Conservation (phyloP, 1,140 invertebrate species). For the Drosophila tsacasi region DNA sequence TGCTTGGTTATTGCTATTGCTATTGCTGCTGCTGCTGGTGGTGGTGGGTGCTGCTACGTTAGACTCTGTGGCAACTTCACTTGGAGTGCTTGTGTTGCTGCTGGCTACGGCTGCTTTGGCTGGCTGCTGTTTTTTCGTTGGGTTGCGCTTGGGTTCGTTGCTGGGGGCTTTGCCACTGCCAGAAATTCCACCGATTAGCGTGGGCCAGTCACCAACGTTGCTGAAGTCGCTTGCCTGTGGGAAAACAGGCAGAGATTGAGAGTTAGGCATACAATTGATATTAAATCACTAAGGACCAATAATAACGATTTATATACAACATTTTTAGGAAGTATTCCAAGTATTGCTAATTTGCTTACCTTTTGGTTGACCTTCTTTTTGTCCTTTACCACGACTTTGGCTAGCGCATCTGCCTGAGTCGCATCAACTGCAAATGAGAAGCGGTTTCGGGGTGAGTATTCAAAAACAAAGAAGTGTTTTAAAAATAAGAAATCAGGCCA, state of each 20-base stretch:
- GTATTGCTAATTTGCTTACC: constrained; percentile 79
- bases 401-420: constrained; percentile 80
- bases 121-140: constrained; percentile 70
- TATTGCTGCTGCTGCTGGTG: constrained; percentile 36
- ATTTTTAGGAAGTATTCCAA: neutral
- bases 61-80: constrained; percentile 56
- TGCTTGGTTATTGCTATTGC: constrained; percentile 30
- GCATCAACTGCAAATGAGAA: constrained; percentile 57
- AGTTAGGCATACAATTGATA: neutral
- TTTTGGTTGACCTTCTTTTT: constrained; percentile 88
- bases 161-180: constrained; percentile 79
- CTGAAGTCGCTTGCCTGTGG: constrained; percentile 90
- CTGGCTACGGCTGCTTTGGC: constrained; percentile 41
- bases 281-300: neutral
- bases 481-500: constrained; percentile 63
- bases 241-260: constrained; percentile 38
- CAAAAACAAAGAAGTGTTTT: constrained; percentile 31
- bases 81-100: constrained; percentile 44
- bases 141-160: constrained; percentile 78
- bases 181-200: constrained; percentile 86
- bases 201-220: constrained; percentile 92
- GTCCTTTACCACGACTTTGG: constrained; percentile 87
- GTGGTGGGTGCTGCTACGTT: constrained; percentile 21
- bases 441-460: constrained; percentile 10
- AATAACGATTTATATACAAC: neutral